These are phyloP conservation scores for Chelonus insularis DNA, from an alignment of 1,140 invertebrate genomes.

Conservation along the genomic window DNA sequence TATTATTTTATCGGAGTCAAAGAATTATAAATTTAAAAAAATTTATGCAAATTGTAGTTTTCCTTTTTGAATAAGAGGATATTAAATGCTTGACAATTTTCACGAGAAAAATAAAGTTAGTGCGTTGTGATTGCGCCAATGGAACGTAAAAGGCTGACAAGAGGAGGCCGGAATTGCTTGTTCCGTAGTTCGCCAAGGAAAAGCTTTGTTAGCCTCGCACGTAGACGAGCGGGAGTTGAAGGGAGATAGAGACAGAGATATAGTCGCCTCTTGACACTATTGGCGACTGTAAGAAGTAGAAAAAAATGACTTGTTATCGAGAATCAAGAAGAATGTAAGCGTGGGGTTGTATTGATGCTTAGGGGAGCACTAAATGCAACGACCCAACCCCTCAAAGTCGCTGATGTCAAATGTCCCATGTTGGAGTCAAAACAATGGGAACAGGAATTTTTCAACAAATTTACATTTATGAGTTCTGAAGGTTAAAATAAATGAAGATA, in stretches of 20 bases:
- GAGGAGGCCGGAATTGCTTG: slow-evolving; percentile 23
- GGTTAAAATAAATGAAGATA: too few relatives aligned
- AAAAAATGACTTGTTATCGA: too few relatives aligned
- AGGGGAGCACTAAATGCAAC: slow-evolving; percentile 6
- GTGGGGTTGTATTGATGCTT: slow-evolving; percentile 16
- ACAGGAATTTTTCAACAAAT: too few relatives aligned
- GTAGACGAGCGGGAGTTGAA: slow-evolving; percentile 7
- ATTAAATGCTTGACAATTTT: too few relatives aligned
- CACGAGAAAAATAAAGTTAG: background rate
- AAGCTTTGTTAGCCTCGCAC: slow-evolving; percentile 30
- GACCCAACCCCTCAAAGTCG: slow-evolving; percentile 23
- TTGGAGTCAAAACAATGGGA: slow-evolving; percentile 39
- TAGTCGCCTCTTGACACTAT: slow-evolving; percentile 4
- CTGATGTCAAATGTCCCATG: slow-evolving; percentile 34
- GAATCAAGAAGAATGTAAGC: background rate
- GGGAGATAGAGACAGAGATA: slow-evolving; percentile 9
- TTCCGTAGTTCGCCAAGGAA: slow-evolving; percentile 23
- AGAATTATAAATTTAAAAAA: too few relatives aligned
- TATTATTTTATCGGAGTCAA: too few relatives aligned
- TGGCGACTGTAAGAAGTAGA: background rate
- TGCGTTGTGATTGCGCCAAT: slow-evolving; percentile 26
- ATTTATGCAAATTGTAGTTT: too few relatives aligned
- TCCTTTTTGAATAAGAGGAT: too few relatives aligned
- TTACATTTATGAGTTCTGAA: background rate
- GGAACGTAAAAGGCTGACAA: slow-evolving; percentile 27